Base-by-base conservation (phyloP, 2,797 vertebrate genomes). In the Sebastolobus alascanus region DNA sequence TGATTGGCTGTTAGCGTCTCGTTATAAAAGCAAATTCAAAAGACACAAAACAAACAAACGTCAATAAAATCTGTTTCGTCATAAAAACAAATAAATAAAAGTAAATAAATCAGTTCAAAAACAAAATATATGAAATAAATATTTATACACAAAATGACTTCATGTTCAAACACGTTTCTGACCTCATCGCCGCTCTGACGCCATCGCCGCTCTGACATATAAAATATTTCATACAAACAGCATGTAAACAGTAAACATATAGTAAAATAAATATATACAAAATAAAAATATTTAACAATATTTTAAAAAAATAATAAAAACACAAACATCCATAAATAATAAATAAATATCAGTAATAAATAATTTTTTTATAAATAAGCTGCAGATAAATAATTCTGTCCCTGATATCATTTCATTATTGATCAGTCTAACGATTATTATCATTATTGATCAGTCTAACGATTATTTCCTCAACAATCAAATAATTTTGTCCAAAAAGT, bases 291-390 rank as follows among this genome's bases (percentile, higher is more conserved):
- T 43, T 56, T 27, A 7, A 13, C 2, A 61, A 2, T 33, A 33
- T 33, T 33, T n/a, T n/a, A 60, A 11, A 20, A 67, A 33, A 27
- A 46, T 46, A 46, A 37, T 37, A 31, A 37, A 37, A 37, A 37
- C 35, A 37, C 35, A 37, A 9, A 37, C 35, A 37, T 37, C 2
- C 46, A 65, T 43, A 71, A 71, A 56, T 54, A 31, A 55, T 0
- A 0, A 77, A 79, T 79, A 72, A 70, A 78, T 71, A 75, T 40
- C 38, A 12, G 0, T 37, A 11, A 68, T 59, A 65, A 65, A 73
- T 25, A 58, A 63, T 22, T n/a, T 37, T 6, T 13, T 22, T 22
- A 56, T 12, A 5, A 56, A 20, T 20, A 52, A 40, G 38, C 38
- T 40, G 38, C 38, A 11, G 38, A 40, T 12, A 11, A 40, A 40